Conservation (phyloP, 2,797 vertebrate genomes). For the Knipowitschia caucasica region DNA sequence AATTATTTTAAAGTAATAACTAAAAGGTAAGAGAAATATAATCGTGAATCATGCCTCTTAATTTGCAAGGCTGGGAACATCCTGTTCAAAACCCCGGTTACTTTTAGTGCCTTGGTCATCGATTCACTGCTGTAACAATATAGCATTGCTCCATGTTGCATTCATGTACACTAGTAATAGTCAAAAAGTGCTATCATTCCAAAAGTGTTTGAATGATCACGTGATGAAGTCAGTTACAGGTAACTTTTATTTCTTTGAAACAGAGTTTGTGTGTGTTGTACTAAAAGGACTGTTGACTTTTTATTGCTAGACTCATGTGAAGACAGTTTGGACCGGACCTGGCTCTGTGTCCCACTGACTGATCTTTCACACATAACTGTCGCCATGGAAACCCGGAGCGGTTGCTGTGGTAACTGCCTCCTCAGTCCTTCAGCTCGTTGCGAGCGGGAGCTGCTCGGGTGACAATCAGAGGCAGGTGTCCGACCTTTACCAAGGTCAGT, state of each 20-base stretch:
- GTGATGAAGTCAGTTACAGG: conserved; percentile 34
- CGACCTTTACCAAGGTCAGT: conserved; percentile 82
- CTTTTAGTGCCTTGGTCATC: conserved; percentile 16
- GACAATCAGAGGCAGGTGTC: conserved; percentile 78
- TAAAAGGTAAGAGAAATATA: conserved; percentile 50
- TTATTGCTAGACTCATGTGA: conserved; percentile 31
- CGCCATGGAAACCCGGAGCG: conserved; percentile 77
- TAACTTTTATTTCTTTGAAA: conserved; percentile 22
- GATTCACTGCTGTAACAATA: conserved; percentile 28
- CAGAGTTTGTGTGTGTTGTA: conserved; percentile 12
- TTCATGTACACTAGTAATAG: conserved; percentile 15
- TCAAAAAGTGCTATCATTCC: no score
- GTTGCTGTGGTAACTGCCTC: conserved; percentile 82
- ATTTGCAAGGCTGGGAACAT: conserved; percentile 52
- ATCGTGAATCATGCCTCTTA: conserved; percentile 51
- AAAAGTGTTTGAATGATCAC: conserved; percentile 21
- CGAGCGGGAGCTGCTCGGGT: conserved; percentile 74
- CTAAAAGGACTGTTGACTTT: conserved; percentile 6
- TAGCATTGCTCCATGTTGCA: conserved; percentile 23
- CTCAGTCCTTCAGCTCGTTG: conserved; percentile 78
- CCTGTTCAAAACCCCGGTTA: conserved; percentile 40
- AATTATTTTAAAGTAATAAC: not conserved
- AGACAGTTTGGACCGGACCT: conserved; percentile 60
- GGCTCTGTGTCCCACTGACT: conserved; percentile 77
- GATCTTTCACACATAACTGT: conserved; percentile 83